Percentiles rank a stretch among this genome's conserved stretches.
Evolutionary conservation across 2,113 vertebrate genomes (phyloP).

Genomic region (Clinocottus analis): DNA sequence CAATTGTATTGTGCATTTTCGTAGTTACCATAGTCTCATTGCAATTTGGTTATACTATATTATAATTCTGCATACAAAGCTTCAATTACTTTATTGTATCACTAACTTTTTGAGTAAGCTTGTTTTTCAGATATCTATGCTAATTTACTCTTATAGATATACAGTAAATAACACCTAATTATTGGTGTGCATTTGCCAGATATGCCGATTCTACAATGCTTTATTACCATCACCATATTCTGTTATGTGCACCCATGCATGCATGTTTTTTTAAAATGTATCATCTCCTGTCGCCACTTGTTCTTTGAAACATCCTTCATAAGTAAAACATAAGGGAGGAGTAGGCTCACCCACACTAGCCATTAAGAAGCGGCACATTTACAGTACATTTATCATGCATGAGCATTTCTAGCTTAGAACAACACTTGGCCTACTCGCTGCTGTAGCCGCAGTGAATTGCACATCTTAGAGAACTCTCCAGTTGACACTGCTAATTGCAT

Average conservation of each 20-base stretch:
- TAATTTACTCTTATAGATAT: too few species aligned
- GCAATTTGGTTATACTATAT: too few species aligned
- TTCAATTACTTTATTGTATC: too few species aligned
- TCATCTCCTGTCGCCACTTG: constrained; percentile 18
- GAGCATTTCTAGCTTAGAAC: constrained; percentile 52
- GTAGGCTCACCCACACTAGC: constrained; percentile 32
- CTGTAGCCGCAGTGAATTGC: constrained; percentile 52
- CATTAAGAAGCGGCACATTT: constrained; percentile 62
- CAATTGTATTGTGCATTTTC: background rate
- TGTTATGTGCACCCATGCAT: constrained; percentile 7
- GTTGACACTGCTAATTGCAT: constrained; percentile 68
- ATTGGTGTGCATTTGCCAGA: background rate
- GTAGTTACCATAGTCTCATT: background rate
- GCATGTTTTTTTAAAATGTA: constrained; percentile 15
- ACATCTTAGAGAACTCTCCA: constrained; percentile 54
- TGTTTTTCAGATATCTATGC: too few species aligned
- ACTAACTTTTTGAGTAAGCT: too few species aligned
- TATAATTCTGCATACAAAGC: too few species aligned
- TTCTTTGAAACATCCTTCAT: constrained; percentile 52
- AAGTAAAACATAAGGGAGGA: constrained; percentile 66
- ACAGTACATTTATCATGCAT: constrained; percentile 70
- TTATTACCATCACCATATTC: background rate
- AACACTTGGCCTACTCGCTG: constrained; percentile 54
- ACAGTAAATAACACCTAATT: background rate
- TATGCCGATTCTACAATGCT: background rate